Base-by-base conservation (phyloP, 53 echinoderm and acorn worm species). In the Echinarachnius parma region DNA sequence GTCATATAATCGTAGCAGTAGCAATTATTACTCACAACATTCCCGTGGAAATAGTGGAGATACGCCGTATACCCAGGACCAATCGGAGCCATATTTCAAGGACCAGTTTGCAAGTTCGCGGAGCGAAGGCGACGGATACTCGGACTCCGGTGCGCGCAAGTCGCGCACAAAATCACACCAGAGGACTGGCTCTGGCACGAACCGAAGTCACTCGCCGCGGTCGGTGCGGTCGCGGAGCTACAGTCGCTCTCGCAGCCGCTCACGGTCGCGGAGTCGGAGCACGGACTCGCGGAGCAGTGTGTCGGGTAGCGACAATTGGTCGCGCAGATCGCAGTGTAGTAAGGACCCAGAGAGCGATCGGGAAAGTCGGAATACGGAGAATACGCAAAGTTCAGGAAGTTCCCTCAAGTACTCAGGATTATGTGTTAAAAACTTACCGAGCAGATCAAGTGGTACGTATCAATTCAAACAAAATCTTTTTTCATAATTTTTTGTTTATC, bases 341-440 rank as follows among this genome's bases (percentile, higher is more conserved):
- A 83, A 86, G 52, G 86, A 83, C 56, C 53, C 79, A 52, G 93
- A 89, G 66, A 96, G 98, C 32, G 91, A 91, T 76, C 82, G 88
- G 22, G 98, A 92, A 64, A 98, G 98, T 80, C 77, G 88, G 60
- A 98, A 98, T 82, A 88, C 98, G 48, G 92, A 88, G 58, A 92
- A 84, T 59, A 88, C 91, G 21, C 82, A 82, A 48, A 86, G 92
- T 63, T 87, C 87, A 60, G 78, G 79, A 25, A 85, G 78, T 50
- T 62, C 82, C 22, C 76, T 87, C 42, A 98, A 98, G 82, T 86
- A 87, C 76, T 85, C 91, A 25, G 98, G 91, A 59, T 86, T 98
- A 70, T 98, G 98, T 78, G 92, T 98, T 31, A 88, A 80, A 61
- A 92, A 98, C 64, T 80, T 92, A 80, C 92, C 98, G 21, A 71